Conservation (phyloP, 2,888 invertebrate genomes). For the Autographa gamma region DNA sequence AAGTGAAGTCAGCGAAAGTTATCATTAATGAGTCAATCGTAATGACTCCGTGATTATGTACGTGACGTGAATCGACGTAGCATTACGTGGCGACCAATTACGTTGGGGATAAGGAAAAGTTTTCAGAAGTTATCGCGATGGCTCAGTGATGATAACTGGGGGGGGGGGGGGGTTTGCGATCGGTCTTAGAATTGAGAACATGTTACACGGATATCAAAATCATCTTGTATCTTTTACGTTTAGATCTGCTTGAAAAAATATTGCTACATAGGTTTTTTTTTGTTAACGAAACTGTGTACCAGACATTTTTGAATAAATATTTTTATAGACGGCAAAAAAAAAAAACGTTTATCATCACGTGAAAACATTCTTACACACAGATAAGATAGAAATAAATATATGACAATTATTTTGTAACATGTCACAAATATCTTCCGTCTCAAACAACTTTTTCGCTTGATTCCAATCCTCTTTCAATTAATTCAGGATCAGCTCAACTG, state of each 20-base stretch:
- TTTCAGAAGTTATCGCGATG: slow-evolving; percentile 1
- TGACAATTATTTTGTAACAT: too few relatives aligned
- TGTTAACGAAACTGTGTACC: neutral
- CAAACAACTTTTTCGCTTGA: too few relatives aligned
- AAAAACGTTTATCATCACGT: too few relatives aligned
- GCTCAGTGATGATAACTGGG: neutral
- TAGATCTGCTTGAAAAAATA: neutral
- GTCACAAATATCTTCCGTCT: too few relatives aligned
- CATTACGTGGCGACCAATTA: slow-evolving; percentile 1
- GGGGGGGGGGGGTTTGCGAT: neutral
- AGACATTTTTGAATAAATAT: neutral
- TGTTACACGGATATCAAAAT: neutral
- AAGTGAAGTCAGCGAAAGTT: slow-evolving; percentile 5
- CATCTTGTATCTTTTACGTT: neutral
- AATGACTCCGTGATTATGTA: slow-evolving; percentile 2
- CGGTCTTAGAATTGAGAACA: neutral
- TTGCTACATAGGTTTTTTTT: slow-evolving; percentile 3
- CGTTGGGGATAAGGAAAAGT: neutral
- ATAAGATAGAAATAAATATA: too few relatives aligned
- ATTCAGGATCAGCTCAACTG: too few relatives aligned
- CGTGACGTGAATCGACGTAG: neutral
- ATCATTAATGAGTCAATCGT: slow-evolving; percentile 6
- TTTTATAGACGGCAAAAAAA: too few relatives aligned
- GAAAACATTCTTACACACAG: too few relatives aligned
- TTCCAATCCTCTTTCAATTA: too few relatives aligned